Base-by-base conservation (phyloP, 2,113 vertebrate species). In the Laticauda laticaudata region DNA sequence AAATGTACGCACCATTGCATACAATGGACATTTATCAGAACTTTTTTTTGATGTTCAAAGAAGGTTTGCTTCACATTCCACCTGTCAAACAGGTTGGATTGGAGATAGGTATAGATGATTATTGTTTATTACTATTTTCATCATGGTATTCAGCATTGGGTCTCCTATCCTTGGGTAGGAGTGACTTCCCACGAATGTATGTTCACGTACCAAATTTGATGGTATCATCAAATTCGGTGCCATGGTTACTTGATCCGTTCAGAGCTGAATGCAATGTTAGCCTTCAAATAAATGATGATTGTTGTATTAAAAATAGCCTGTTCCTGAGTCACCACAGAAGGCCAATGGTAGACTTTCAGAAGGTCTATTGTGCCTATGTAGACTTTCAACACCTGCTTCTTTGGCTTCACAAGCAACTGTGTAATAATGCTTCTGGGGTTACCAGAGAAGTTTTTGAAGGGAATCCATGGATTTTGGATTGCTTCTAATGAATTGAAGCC, bases 371-470 rank as follows among this genome's bases (percentile, higher is more conserved):
- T 96, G 92, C 56, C 94, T 93, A 57, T 48, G 1, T 0, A 3
- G 89, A 64, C 69, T 86, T 96, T 91, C 92, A 91, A 92, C 51
- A 11, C 1, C 14, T 23, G 11, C 90, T 91, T 29, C 34, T 88
- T 11, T 89, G 94, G 56, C 20, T 55, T 93, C 95, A 92, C 88
- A 29, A 54, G 91, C 92, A 88, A 61, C 57, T 94, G 90, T 85
- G 92, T 90, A 95, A 61, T 34, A 81, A 34, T 93, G 94, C 69
- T 81, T 21, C 34, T 61, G 93, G 53, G 81, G 93, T 92, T 94
- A 89, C 94, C 94, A 96, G 95, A 93, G 92, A 53, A 88, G 75
- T 93, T 96, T 94, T 51, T 92, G 94, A 95, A 92, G 93, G 95
- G 93, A 95, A 95, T 61, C 91, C 91, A 55, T 95, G 92, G 90